These are phyloP conservation scores for Petrocephalus microphthalmus DNA, from an alignment of 2,113 vertebrate genomes.

Conservation along the genomic window DNA sequence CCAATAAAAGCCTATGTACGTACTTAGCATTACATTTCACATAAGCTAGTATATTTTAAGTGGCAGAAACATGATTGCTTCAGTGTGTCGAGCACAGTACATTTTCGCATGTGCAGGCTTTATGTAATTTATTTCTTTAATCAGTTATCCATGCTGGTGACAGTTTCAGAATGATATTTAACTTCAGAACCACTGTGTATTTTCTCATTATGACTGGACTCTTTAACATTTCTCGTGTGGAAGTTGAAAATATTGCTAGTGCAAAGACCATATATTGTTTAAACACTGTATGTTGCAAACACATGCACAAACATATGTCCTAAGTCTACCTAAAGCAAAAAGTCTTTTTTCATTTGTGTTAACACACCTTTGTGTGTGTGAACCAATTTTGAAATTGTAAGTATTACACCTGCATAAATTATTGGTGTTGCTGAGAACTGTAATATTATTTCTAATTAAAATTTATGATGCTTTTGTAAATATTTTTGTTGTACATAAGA, in stretches of 20 bases:
- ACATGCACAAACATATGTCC: not conserved
- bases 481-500: constrained; percentile 10
- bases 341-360: not conserved
- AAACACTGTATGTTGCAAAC: not conserved
- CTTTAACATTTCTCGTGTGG: not conserved
- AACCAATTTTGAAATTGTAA: not conserved
- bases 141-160: not conserved
- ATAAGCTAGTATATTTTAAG: not conserved
- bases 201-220: not conserved
- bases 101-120: not conserved
- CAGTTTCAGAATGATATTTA: not conserved
- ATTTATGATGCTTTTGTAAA: constrained; percentile 20
- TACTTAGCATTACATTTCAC: not conserved
- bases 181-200: not conserved
- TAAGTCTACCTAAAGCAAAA: not conserved
- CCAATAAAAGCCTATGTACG: not conserved
- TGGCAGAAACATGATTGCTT: not conserved
- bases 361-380: not conserved
- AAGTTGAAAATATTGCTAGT: constrained; percentile 6
- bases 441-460: constrained; percentile 22
- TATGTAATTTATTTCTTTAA: not conserved
- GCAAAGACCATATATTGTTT: not conserved
- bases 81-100: not conserved
- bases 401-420: constrained; percentile 11
- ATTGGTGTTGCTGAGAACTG: constrained; percentile 16